Evolutionary conservation across 2,888 invertebrate genomes (phyloP).

Genomic region (Sarcophaga caerulescens): DNA sequence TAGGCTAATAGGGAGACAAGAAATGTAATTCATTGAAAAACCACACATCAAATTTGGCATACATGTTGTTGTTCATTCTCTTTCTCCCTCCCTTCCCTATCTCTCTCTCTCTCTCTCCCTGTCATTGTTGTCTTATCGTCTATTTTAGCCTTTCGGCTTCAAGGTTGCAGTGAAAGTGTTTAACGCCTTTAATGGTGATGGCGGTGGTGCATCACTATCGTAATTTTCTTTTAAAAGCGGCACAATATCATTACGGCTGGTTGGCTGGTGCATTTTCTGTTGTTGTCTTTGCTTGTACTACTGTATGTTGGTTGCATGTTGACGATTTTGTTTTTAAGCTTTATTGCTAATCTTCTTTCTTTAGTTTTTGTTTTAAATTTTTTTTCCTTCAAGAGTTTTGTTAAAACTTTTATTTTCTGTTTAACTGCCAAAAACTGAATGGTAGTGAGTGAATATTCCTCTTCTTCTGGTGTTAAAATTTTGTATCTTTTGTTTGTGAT

Average conservation of each 20-base stretch:
- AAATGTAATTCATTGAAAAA: conserved; percentile 16
- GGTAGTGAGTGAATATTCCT: conserved; percentile 21
- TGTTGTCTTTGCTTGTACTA: not conserved
- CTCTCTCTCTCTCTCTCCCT: not conserved
- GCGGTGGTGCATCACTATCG: conserved; percentile 57
- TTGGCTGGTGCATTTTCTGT: conserved; percentile 39
- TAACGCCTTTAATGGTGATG: conserved; percentile 62
- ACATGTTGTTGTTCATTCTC: conserved; percentile 40
- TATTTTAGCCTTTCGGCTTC: conserved; percentile 61
- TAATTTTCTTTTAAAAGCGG: conserved; percentile 64
- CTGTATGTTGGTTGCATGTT: conserved; percentile 39
- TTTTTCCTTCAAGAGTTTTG: conserved; percentile 3
- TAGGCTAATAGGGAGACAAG: not conserved
- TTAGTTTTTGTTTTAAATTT: not conserved
- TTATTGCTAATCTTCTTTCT: conserved; percentile 57
- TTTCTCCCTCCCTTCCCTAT: not conserved
- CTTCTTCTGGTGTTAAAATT: conserved; percentile 24
- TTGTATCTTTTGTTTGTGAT: conserved; percentile 12
- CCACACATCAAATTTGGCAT: conserved; percentile 57
- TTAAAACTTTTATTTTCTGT: conserved; percentile 36
- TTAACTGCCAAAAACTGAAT: conserved; percentile 24
- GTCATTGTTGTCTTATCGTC: conserved; percentile 15
- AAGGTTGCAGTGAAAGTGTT: conserved; percentile 74
- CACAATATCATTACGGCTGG: conserved; percentile 48
- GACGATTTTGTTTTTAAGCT: conserved; percentile 61